Conservation (phyloP, 1,140 invertebrate species). For the Platyscapa corneri region DNA sequence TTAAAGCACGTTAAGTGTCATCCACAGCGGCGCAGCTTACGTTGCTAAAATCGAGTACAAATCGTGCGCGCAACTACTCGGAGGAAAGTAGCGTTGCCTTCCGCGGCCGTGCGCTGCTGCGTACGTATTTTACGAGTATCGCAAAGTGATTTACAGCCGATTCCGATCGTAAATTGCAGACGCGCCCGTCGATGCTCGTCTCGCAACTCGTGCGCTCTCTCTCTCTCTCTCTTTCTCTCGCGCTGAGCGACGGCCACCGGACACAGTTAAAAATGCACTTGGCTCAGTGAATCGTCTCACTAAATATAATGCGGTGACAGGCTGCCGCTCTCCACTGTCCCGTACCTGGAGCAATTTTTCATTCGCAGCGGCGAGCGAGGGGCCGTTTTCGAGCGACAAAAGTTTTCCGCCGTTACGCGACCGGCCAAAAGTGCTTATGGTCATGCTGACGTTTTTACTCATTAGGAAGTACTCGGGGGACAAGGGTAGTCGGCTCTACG, state of each 20-base stretch:
- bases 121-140: constrained; percentile 37
- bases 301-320: neutral
- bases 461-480: too few relatives aligned
- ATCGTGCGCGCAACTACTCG: neutral
- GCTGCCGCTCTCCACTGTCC: neutral
- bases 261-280: neutral
- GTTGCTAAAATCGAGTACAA: constrained; percentile 7
- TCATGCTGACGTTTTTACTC: too few relatives aligned
- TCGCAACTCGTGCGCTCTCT: neutral
- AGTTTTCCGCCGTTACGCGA: too few relatives aligned
- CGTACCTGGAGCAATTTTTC: neutral
- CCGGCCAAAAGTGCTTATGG: too few relatives aligned
- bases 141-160: constrained; percentile 42
- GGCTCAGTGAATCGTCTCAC: constrained; percentile 12
- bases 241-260: neutral
- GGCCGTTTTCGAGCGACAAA: too few relatives aligned
- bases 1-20: neutral
- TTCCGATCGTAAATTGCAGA: constrained; percentile 45
- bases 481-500: too few relatives aligned
- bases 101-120: neutral
- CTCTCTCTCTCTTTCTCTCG: neutral
- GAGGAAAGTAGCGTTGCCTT: neutral
- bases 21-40: neutral
- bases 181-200: neutral
- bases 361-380: neutral